Conservation (phyloP, 2,797 vertebrate genomes). For the Gallinago nigripennis region DNA sequence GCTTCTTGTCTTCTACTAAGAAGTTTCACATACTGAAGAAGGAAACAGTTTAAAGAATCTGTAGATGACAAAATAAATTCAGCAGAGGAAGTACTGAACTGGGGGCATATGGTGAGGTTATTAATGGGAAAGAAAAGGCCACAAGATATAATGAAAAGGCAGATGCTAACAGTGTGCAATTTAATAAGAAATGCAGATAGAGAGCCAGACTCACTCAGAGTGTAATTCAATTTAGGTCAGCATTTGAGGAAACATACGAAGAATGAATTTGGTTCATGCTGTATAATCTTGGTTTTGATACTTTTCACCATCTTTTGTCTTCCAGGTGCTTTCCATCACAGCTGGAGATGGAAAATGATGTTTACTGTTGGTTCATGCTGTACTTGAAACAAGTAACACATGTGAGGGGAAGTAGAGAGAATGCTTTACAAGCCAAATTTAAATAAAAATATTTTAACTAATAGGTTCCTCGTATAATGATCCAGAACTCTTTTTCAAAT, state of each 20-base stretch:
- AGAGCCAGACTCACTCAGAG: background rate
- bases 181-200: slow-evolving; percentile 61
- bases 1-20: background rate
- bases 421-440: background rate
- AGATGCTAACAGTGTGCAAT: slow-evolving; percentile 50
- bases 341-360: background rate
- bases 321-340: slow-evolving; percentile 46
- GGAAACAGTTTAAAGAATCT: background rate
- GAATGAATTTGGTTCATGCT: slow-evolving; percentile 35
- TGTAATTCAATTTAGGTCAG: slow-evolving; percentile 45
- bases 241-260: slow-evolving; percentile 42
- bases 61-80: background rate
- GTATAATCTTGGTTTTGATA: background rate
- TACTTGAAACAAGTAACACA: slow-evolving; percentile 8
- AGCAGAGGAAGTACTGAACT: background rate
- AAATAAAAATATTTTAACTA: background rate
- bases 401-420: background rate
- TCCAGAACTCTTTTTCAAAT: background rate
- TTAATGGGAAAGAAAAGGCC: slow-evolving; percentile 36
- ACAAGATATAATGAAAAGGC: slow-evolving; percentile 49
- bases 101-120: slow-evolving; percentile 38
- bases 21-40: background rate
- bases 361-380: slow-evolving; percentile 9
- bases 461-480: background rate
- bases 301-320: background rate